Base-by-base conservation (phyloP, 2,113 vertebrate species). In the Indri indri region DNA sequence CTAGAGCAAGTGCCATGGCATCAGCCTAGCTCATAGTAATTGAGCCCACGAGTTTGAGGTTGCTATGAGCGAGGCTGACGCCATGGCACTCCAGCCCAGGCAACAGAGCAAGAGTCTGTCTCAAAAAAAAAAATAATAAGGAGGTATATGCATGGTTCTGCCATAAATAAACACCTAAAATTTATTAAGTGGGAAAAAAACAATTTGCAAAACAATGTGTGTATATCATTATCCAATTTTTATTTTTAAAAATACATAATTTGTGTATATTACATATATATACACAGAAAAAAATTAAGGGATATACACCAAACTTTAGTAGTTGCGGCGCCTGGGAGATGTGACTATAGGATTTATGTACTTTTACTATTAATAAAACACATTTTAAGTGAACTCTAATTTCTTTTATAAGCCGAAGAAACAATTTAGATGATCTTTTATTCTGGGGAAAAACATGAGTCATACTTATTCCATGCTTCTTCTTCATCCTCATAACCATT, bases 401-500 rank as follows among this genome's bases (percentile, higher is more conserved):
- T 91, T 88, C 20, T 82, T 95, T 47, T n/a, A 11, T 17, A 90
- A 88, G 52, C 34, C 57, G 47, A 90, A 80, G 40, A 96, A 91
- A 85, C 30, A 42, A 70, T 59, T 83, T 52, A 70, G 32, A 30
- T 68, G 80, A n/a, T 82, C 25, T 47, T 95, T 81, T 88, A 47
- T 61, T n/a, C 30, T n/a, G 34, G 82, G 71, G 34, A 13, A 79
- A 50, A 57, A 81, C 5, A 61, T 1, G 37, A 96, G 45, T 68
- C 32, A 68, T 11, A 91, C 71, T 66, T 59, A 74, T 66, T 81
- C 10, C 30, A 65, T 23, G 87, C 63, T 93, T 83, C 30, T 57
- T 83, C n/a, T 65, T 57, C 8, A 13, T 27, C 40, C n/a, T 52
- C 47, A 61, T n/a, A 91, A 47, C 37, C 42, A 50, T 59, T 45